Conservation (phyloP, 2,888 invertebrate species). For the Smittia aterrima region DNA sequence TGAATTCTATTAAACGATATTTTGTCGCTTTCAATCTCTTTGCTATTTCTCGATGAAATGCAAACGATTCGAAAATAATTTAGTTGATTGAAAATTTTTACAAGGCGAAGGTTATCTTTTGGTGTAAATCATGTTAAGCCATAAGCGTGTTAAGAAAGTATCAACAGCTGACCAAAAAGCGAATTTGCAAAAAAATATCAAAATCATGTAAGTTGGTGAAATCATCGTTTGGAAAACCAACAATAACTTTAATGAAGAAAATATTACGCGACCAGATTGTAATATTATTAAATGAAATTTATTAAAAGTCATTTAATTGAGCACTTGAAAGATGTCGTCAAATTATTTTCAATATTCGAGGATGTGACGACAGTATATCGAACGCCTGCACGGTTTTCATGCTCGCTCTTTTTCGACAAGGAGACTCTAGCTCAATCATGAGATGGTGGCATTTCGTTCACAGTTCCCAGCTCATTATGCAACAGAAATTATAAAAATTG, state of each 20-base stretch:
- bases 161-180: neutral
- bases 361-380: neutral
- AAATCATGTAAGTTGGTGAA: conserved; percentile 7
- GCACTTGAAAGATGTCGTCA: neutral
- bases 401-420: neutral
- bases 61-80: neutral
- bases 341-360: neutral
- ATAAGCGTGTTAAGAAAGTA: neutral
- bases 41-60: neutral
- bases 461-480: neutral
- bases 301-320: neutral
- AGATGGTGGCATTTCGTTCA: neutral
- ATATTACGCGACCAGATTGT: too few relatives aligned
- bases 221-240: neutral
- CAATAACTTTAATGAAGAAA: too few relatives aligned
- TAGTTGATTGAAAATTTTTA: neutral
- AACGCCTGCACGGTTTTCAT: neutral
- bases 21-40: conserved; percentile 1
- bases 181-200: neutral
- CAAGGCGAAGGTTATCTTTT: neutral
- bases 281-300: neutral
- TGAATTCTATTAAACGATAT: neutral
- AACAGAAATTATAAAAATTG: neutral
- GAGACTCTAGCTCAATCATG: neutral
- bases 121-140: neutral